Evolutionary conservation across 2,113 vertebrate genomes (phyloP).

Genomic region (Poeciliopsis prolifica): DNA sequence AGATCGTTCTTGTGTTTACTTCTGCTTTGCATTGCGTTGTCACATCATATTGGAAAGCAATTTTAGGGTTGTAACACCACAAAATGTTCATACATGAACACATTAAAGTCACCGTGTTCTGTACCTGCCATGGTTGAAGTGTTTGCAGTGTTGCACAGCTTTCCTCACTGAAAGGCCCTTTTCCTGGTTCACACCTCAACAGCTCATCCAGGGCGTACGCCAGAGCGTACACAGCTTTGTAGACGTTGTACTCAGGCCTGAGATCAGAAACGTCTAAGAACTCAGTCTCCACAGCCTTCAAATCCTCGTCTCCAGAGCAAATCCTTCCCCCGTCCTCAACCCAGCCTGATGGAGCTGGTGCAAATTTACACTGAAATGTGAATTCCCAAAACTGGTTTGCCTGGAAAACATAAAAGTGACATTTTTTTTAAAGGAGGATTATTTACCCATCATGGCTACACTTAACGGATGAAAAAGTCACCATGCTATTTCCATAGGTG

Average conservation of each 20-base stretch:
- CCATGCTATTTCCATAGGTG: conserved; percentile 26
- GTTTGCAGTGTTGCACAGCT: conserved; percentile 64
- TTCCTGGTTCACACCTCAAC: conserved; percentile 64
- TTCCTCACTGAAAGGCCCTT: conserved; percentile 64
- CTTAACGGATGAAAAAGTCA: not conserved
- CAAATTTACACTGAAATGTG: conserved; percentile 72
- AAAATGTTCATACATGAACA: too few relatives aligned
- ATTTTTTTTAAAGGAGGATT: not conserved
- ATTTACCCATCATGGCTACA: too few relatives aligned
- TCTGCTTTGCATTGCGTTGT: too few relatives aligned
- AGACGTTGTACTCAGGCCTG: conserved; percentile 75
- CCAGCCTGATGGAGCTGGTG: conserved; percentile 34
- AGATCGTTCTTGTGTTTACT: too few relatives aligned
- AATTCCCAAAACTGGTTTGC: conserved; percentile 73
- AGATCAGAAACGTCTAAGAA: conserved; percentile 63
- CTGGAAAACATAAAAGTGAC: conserved; percentile 20
- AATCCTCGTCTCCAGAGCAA: conserved; percentile 70
- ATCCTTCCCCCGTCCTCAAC: conserved; percentile 17
- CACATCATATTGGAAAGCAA: too few relatives aligned
- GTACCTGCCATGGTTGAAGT: conserved; percentile 74
- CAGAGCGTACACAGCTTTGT: conserved; percentile 80
- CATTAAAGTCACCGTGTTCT: not conserved
- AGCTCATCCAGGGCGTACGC: conserved; percentile 72
- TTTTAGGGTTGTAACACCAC: too few relatives aligned
- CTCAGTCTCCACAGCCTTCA: conserved; percentile 40